Conservation (phyloP, 2,888 invertebrate genomes). For the Athalia circularis region DNA sequence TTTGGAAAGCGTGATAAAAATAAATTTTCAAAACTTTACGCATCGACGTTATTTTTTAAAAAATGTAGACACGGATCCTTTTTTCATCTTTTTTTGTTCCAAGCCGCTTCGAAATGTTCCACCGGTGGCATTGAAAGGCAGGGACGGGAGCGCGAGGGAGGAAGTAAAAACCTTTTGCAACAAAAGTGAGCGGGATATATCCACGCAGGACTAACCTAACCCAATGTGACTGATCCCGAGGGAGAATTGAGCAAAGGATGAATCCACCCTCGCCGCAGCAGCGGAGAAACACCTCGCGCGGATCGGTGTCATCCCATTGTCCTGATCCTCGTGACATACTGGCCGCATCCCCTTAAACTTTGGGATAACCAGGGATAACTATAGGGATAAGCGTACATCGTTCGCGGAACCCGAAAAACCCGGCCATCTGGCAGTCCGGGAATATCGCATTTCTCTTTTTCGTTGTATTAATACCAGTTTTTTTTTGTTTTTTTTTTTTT, state of each 20-base stretch:
- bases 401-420: constrained; percentile 13
- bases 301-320: constrained; percentile 45
- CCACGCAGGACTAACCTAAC: constrained; percentile 39
- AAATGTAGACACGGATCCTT: too few relatives aligned
- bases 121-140: not conserved
- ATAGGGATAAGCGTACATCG: constrained; percentile 29
- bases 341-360: constrained; percentile 45
- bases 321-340: constrained; percentile 44
- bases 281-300: not conserved
- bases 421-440: constrained; percentile 32
- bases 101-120: too few relatives aligned
- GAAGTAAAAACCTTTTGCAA: not conserved
- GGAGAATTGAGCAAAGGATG: constrained; percentile 39
- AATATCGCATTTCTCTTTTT: not conserved
- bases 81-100: too few relatives aligned
- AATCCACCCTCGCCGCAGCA: constrained; percentile 26
- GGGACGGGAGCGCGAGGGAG: not conserved
- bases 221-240: constrained; percentile 41
- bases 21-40: too few relatives aligned
- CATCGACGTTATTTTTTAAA: too few relatives aligned
- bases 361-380: constrained; percentile 44
- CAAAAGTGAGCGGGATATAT: not conserved
- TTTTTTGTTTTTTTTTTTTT: not conserved
- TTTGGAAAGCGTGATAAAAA: too few relatives aligned
- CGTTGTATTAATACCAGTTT: not conserved